Evolutionary conservation across 2,797 vertebrate species (phyloP), one percentile per base, ranked within the genome.

Genomic region (Chelon auratus): DNA sequence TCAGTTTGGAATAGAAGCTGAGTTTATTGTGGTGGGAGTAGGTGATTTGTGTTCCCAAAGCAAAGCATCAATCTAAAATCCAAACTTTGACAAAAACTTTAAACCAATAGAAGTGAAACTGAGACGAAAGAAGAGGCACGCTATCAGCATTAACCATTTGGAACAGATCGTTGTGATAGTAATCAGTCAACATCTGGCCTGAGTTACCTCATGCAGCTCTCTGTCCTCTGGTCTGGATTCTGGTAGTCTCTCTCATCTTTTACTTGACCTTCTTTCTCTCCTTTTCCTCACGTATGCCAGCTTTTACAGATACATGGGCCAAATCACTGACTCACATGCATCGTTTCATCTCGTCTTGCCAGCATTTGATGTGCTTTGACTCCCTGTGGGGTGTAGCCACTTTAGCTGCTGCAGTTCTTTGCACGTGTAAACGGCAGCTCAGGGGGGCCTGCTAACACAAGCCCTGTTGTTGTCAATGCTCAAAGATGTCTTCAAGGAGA

Each of bases 141-240:
- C 52, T 12, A 26, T 75, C 6, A 33, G 36, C 39, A 2, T 69
- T 50, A 48, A 42, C 55, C 56, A 55, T 87, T 79, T 72, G 77
- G 68, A 73, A 57, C 63, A 69, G 65, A 87, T 79, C 74, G 73
- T 64, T 66, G 47, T 74, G 76, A 84, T 87, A 56, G 73, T 57
- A 77, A 83, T 83, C 77, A 70, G 50, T 79, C 45, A 22, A 73
- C 87, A 90, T 91, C 80, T 93, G 91, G 82, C 68, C 74, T 57
- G 48, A 62, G 77, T 92, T 88, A 84, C 64, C 53, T 81, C 48
- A 6, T 54, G 59, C 51, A 66, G 78, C 63, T 77, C 64, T 68
- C 48, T 67, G 60, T 87, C 63, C 75, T 83, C 63, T 87, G 71
- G 37, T 82, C 56, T 60, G 26, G 66, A 75, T 73, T 67, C 68